Percentiles rank a stretch among this genome's conserved stretches.
These are phyloP conservation scores for Mimachlamys varia DNA, from an alignment of 2,888 invertebrate species.

Conservation along the genomic window DNA sequence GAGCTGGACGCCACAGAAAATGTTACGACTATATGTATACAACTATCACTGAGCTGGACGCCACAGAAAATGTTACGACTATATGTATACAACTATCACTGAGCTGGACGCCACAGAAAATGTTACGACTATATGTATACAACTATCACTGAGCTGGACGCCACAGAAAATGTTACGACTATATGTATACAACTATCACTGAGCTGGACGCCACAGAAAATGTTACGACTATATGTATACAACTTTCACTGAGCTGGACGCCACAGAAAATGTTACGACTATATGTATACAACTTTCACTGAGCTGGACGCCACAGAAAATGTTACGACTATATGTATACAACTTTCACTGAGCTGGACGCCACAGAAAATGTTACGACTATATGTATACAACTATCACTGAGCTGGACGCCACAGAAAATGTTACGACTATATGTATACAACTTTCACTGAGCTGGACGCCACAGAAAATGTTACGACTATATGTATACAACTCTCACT, in stretches of 20 bases:
- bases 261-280: no score
- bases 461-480: no score
- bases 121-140: no score
- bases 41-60: constrained; percentile 23
- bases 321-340: no score
- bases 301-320: constrained; percentile 47
- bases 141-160: constrained; percentile 23
- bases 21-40: no score
- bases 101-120: constrained; percentile 47
- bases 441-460: constrained; percentile 25
- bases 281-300: not conserved
- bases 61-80: no score
- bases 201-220: constrained; percentile 47
- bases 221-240: no score
- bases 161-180: no score
- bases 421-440: no score
- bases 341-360: constrained; percentile 25
- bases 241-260: constrained; percentile 25
- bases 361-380: no score
- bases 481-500: not conserved
- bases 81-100: not conserved
- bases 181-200: not conserved
- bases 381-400: not conserved
- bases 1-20: constrained; percentile 47
- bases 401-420: constrained; percentile 47